phyloP scores from a whole-genome alignment of 2,888 invertebrate species.

The Yponomeuta plumbellus region DNA sequence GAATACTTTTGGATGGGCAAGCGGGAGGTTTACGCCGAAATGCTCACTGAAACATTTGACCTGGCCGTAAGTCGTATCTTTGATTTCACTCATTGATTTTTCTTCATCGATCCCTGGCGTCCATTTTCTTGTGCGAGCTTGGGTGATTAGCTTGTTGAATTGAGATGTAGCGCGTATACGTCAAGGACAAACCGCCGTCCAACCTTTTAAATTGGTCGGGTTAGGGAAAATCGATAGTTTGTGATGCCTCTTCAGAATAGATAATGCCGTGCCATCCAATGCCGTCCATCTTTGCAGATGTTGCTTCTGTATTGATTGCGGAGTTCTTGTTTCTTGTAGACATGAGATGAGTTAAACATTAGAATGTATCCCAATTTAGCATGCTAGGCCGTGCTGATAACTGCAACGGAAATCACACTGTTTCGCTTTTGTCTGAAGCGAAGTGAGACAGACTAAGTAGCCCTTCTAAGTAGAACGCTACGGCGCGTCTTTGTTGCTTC shows the following conservation, averaged over 20 bases:
- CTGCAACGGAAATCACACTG: no score
- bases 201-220: slow-evolving; percentile 29
- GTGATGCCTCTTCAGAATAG: background rate
- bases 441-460: no score
- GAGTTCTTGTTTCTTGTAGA: no score
- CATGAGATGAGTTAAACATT: no score
- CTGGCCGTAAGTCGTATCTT: slow-evolving; percentile 47
- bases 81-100: slow-evolving; percentile 9
- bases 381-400: no score
- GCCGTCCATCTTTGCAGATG: background rate
- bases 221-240: slow-evolving; percentile 32
- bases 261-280: background rate
- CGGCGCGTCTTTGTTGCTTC: no score
- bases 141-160: slow-evolving; percentile 34
- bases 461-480: no score
- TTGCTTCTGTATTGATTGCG: background rate
- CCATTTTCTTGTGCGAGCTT: slow-evolving; percentile 42
- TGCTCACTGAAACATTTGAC: slow-evolving; percentile 58
- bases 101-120: slow-evolving; percentile 30
- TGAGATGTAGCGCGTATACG: slow-evolving; percentile 17
- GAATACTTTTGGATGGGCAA: slow-evolving; percentile 74
- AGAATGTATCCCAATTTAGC: no score
- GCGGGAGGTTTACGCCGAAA: slow-evolving; percentile 64
- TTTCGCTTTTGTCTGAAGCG: no score
- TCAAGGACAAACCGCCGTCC: slow-evolving; percentile 11